Conservation (phyloP, 2,797 vertebrate species). For the Hippocampus kuda region DNA sequence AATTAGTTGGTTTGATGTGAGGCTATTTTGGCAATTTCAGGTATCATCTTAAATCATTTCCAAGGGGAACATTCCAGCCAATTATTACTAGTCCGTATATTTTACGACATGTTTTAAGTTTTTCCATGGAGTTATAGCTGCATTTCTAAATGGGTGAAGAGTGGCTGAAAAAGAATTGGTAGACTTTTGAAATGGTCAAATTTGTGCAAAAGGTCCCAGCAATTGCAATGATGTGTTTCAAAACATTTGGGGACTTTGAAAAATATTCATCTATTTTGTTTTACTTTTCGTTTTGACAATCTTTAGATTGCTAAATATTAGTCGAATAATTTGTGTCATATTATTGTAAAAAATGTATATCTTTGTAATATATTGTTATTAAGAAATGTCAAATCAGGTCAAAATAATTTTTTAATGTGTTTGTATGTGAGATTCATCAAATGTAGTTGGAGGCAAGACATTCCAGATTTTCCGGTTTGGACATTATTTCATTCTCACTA, state of each 20-base stretch:
- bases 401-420: background rate
- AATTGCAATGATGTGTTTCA: background rate
- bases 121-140: background rate
- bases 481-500: background rate
- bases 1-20: background rate
- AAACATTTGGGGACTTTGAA: background rate
- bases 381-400: conserved; percentile 1
- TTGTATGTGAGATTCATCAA: conserved; percentile 2
- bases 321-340: background rate
- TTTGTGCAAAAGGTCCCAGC: background rate
- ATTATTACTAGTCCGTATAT: background rate
- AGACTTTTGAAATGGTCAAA: background rate
- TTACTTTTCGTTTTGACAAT: background rate
- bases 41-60: background rate
- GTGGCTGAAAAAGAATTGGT: background rate
- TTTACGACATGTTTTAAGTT: background rate
- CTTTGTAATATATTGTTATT: conserved; percentile 5
- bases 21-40: background rate
- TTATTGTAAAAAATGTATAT: conserved; percentile 6
- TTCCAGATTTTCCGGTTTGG: background rate
- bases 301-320: background rate
- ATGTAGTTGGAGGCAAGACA: background rate
- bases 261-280: background rate
- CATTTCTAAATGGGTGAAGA: background rate
- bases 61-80: background rate